Evolutionary conservation across 2,888 invertebrate species (phyloP), one percentile per base, ranked within the genome.

Genomic region (Scaptomyza flava): DNA sequence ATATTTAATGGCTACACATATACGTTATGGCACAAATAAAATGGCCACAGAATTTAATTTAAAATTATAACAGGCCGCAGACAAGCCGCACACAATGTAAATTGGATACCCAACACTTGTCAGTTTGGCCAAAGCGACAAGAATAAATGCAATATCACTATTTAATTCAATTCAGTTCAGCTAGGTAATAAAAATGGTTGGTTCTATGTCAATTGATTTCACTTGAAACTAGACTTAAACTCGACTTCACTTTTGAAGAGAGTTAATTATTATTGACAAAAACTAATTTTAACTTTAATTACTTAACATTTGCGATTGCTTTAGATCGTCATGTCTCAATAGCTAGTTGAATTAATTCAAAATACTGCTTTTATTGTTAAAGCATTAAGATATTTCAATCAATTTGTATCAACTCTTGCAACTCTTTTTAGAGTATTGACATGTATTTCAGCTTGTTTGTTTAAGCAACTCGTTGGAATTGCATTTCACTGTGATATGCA

Each of bases 401-500:
- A 20, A 31, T 31, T 9, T 12, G 2, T 9, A 12, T 20, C 6
- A 20, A 30, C 23, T 42, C 23, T 42, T 14, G 34, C 36, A 33
- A 27, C n/a, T 45, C 23, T 8, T 5, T 12, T 38, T 20, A 65
- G 38, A 45, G 56, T 47, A 59, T 42, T 48, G n/a, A 8, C 2
- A 38, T 2, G 9, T 20, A 23, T 54, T 43, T 23, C 36, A 46
- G 41, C 27, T 61, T 48, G 69, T 38, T 76, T 66, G 47, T 64
- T 66, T 64, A 69, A 79, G 57, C 73, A 77, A 66, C 61, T 58
- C 47, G 61, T 64, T 70, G 60, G 56, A 64, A 84, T 65, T 85
- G 82, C 77, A 72, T 77, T 81, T 65, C 46, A 23, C 56, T 45
- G 68, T 62, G 66, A 58, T 79, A 61, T 75, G 66, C 75, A 68